Percentiles rank a stretch among this genome's conserved stretches.
Evolutionary conservation across 1,140 invertebrate species (phyloP).

Genomic region (Idris sp.): DNA sequence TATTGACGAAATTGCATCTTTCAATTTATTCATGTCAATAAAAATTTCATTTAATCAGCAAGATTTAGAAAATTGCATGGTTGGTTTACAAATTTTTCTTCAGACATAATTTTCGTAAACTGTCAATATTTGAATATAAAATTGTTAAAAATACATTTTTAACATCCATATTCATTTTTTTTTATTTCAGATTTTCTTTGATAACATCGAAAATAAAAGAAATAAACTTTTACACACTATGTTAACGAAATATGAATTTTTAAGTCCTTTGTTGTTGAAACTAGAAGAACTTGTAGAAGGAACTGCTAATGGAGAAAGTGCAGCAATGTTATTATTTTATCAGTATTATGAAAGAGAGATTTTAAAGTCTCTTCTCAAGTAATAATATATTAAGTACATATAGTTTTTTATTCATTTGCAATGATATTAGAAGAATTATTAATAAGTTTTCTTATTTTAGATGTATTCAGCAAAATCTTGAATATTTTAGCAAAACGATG

Average conservation of each 20-base stretch:
- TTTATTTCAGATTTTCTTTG: slow-evolving; percentile 82
- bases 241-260: slow-evolving; percentile 84
- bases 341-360: slow-evolving; percentile 85
- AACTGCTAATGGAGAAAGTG: slow-evolving; percentile 81
- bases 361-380: slow-evolving; percentile 80
- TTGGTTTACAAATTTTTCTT: no score
- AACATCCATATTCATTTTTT: background rate
- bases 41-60: slow-evolving; percentile 57
- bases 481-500: slow-evolving; percentile 84
- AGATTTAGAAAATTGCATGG: slow-evolving; percentile 67
- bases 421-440: no score
- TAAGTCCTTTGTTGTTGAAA: slow-evolving; percentile 88
- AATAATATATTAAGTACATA: slow-evolving; percentile 12
- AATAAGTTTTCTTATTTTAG: slow-evolving; percentile 72
- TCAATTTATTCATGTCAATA: slow-evolving; percentile 80
- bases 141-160: background rate
- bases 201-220: slow-evolving; percentile 83
- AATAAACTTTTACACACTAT: slow-evolving; percentile 83
- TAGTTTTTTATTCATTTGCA: background rate
- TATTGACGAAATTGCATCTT: slow-evolving; percentile 78
- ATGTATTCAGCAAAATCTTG: slow-evolving; percentile 83
- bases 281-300: slow-evolving; percentile 86
- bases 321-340: slow-evolving; percentile 84
- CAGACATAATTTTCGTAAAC: no score
- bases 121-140: no score